phyloP scores from a whole-genome alignment of 1,140 invertebrate genomes.

The Drosophila novamexicana region DNA sequence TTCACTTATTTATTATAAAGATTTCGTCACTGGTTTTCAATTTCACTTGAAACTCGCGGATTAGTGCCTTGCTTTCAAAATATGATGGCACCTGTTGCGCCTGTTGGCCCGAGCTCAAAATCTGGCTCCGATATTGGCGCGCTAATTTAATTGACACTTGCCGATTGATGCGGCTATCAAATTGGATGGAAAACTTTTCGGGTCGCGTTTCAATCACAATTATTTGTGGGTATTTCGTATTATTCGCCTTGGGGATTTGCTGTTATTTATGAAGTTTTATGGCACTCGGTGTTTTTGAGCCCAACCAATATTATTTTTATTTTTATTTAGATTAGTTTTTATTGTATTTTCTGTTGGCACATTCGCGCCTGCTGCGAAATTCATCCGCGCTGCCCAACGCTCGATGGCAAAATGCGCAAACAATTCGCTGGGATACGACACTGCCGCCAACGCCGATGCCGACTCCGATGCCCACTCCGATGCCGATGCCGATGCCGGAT shows the following conservation, averaged over 20 bases:
- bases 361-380: conserved; percentile 58
- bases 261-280: conserved; percentile 25
- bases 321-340: conserved; percentile 16
- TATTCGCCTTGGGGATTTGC: conserved; percentile 10
- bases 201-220: conserved; percentile 64
- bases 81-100: conserved; percentile 46
- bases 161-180: conserved; percentile 40
- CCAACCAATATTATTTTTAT: conserved; percentile 6
- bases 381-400: conserved; percentile 78
- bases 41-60: conserved; percentile 1
- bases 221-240: conserved; percentile 37
- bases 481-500: conserved; percentile 14
- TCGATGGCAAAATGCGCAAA: conserved; percentile 78
- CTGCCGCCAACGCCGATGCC: not conserved
- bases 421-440: conserved; percentile 58
- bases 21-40: conserved; percentile 12
- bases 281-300: not conserved
- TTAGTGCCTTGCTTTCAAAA: not conserved
- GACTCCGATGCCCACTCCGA: not conserved
- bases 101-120: conserved; percentile 28
- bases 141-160: conserved; percentile 81
- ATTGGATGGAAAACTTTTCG: conserved; percentile 72
- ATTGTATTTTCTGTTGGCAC: conserved; percentile 12
- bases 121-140: conserved; percentile 46
- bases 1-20: not conserved